Evolutionary conservation across 2,888 invertebrate genomes (phyloP), one percentile per base, ranked within the genome.

Genomic region (Macrosoma leucophasiata): DNA sequence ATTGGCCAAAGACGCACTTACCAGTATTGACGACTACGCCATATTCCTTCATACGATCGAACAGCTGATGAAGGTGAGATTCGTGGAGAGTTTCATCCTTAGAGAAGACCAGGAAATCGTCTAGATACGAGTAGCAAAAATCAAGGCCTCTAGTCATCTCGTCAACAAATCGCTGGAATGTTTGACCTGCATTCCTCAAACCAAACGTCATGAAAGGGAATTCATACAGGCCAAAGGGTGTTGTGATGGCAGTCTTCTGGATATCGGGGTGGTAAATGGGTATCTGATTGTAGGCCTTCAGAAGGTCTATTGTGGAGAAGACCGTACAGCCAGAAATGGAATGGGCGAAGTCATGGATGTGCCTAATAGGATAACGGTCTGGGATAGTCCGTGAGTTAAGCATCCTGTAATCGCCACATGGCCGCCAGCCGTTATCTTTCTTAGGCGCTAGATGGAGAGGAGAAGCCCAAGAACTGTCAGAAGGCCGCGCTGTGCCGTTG

Each of bases 151-250:
- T 10, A 0, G 23, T 19, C 11, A 46, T 17, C 9, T 53, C 46
- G 27, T 67, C 54, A 7, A 73, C 55, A 24, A 66, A 65, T 1
- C 62, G 45, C 35, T 70, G 62, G 43, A 75, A 61, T 0, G 67
- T 65, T 39, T 74, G 64, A 2, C 60, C 61, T 1, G 74, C 67
- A 36, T 77, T 73, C 1, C 65, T 24, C 0, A 75, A 47, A 1
- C 72, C 70, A 13, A 70, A 72, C 0, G 46, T 42, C 58, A 63
- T 59, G 2, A 18, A 34, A 0, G 50, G 38, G 26, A 60, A 67
- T 33, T 73, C 60, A 28, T 41, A 60, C 5, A 62, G 27, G 3
- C 58, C 58, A 32, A 60, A 60, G 0, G 58, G 59, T 5, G 63
- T 64, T 0, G 41, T 59, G 4, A 63, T 58, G 0, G 61, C 67